Evolutionary conservation across 2,888 invertebrate genomes (phyloP).

Genomic region (Fissipunctia ypsillon): DNA sequence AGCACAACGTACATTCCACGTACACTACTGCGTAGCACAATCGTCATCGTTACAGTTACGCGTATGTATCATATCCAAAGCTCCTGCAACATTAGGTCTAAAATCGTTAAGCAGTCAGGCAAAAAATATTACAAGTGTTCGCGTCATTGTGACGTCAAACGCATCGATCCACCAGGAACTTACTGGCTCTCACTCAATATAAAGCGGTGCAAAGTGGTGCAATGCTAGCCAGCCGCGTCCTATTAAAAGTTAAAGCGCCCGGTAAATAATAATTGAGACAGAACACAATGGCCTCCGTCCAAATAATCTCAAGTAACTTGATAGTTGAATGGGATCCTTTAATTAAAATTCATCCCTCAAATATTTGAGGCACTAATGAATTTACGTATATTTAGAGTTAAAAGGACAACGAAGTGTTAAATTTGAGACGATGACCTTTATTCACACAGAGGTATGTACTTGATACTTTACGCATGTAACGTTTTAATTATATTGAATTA

Average conservation of each 20-base stretch:
- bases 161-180: constrained; percentile 68
- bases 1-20: constrained; percentile 23
- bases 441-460: constrained; percentile 8
- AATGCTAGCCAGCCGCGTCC: constrained; percentile 37
- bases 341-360: constrained; percentile 51
- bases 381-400: constrained; percentile 31
- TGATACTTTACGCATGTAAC: constrained; percentile 27
- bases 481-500: constrained; percentile 28
- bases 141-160: constrained; percentile 73
- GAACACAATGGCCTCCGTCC: constrained; percentile 31
- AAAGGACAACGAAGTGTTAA: constrained; percentile 29
- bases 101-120: constrained; percentile 37
- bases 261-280: constrained; percentile 39
- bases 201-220: constrained; percentile 54
- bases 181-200: constrained; percentile 50
- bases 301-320: constrained; percentile 47
- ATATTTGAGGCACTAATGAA: constrained; percentile 48
- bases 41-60: constrained; percentile 34
- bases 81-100: constrained; percentile 31
- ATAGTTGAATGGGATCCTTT: constrained; percentile 46
- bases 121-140: constrained; percentile 50
- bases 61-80: constrained; percentile 39
- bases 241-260: constrained; percentile 40
- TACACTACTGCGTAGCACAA: constrained; percentile 16
- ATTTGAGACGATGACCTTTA: constrained; percentile 42